Evolutionary conservation across 2,888 invertebrate genomes (phyloP), one percentile per base, ranked within the genome.

Genomic region (Agrenia bidenticulata): DNA sequence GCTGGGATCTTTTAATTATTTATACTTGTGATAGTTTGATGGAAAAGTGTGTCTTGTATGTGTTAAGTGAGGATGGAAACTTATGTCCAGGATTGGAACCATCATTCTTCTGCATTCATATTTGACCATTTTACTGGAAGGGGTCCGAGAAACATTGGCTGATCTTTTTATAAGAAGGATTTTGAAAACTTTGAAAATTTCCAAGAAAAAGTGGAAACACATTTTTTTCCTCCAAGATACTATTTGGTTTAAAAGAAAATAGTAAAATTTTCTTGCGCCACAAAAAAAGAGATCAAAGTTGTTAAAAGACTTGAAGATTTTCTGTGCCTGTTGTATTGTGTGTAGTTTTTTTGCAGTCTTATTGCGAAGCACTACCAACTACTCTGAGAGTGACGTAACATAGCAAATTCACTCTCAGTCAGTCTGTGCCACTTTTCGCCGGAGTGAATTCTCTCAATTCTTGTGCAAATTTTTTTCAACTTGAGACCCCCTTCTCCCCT

Each of bases 61-160:
- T 45, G 56, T 63, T 56, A 37, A 57, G 64, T 61, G 62, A 72
- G 70, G 64, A 72, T 74, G 74, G 72, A 74, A 72, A 64, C 64
- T 56, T 17, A 51, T 32, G 59, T 64, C 11, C 55, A 15, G 21
- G 45, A 53, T 63, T 56, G 63, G 49, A 62, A 56, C 41, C 39
- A 53, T 23, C 57, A 55, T 67, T 61, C 49, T 53, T 42, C 63
- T 53, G 51, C 54, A 54, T 59, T 68, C 37, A 64, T 57, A 55
- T 60, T 63, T 58, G 64, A 70, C 49, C 62, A 72, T 55, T 74
- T 74, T 69, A 71, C 64, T 66, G 74, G 74, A 60, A 56, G 74
- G 68, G 74, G 74, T 61, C 73, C 74, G 24, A 66, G 73, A 61
- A 75, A 75, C 63, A 73, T 75, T 72, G 74, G 74, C 62, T 74